Percentiles rank a stretch among this genome's conserved stretches.
Evolutionary conservation across 2,113 vertebrate species (phyloP).

Genomic region (Scomber japonicus): DNA sequence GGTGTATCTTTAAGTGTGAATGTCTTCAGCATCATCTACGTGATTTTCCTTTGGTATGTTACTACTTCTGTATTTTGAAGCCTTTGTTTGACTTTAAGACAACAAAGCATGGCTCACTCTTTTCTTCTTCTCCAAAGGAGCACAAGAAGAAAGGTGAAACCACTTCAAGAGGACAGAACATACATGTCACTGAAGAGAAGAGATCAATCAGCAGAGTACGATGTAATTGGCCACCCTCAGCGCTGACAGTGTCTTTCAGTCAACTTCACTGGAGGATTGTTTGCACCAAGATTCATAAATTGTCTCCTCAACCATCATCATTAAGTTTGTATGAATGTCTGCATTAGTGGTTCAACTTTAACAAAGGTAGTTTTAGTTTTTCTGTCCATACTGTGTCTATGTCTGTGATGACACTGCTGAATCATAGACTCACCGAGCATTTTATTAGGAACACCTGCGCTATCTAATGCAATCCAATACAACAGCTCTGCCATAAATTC

Average conservation of each 20-base stretch:
- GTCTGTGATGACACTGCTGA: too few species aligned
- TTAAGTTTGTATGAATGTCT: too few species aligned
- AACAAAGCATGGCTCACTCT: background rate
- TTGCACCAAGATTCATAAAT: too few species aligned
- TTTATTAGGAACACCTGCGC: too few species aligned
- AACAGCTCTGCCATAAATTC: too few species aligned
- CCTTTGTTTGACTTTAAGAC: background rate
- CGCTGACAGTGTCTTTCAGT: background rate
- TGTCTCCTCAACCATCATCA: too few species aligned
- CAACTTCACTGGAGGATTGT: too few species aligned
- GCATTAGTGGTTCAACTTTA: too few species aligned
- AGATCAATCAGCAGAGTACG: slow-evolving; percentile 1
- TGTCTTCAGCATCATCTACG: slow-evolving; percentile 7
- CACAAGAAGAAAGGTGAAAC: slow-evolving; percentile 13
- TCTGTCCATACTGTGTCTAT: too few species aligned
- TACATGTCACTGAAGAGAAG: slow-evolving; percentile 39
- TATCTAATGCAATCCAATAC: too few species aligned
- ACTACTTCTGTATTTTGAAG: background rate
- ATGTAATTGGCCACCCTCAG: background rate
- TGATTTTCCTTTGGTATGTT: slow-evolving; percentile 25
- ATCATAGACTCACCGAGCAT: too few species aligned
- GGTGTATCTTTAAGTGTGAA: slow-evolving; percentile 27
- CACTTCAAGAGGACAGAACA: slow-evolving; percentile 23
- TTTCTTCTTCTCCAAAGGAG: slow-evolving; percentile 13
- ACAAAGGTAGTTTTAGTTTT: too few species aligned